Percentiles rank a stretch among this genome's conserved stretches.
phyloP scores from a whole-genome alignment of 2,113 vertebrate species.

The Corythoichthys haematopterus region DNA sequence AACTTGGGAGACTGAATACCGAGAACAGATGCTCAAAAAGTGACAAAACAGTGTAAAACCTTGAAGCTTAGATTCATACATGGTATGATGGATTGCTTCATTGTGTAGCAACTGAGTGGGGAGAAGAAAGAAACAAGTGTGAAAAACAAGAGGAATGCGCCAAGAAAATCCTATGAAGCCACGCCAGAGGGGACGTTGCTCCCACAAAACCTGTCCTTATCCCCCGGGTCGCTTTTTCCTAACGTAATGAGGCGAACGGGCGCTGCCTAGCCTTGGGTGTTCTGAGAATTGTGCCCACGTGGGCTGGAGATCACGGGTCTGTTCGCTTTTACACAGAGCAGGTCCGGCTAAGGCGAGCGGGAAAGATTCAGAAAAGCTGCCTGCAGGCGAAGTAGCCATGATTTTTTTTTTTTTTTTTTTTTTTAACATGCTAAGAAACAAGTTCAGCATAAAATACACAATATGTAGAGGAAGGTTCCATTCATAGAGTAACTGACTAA shows the following conservation, averaged over 20 bases:
- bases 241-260: constrained; percentile 55
- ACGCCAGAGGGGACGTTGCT: constrained; percentile 51
- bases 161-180: constrained; percentile 50
- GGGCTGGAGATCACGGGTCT: constrained; percentile 49
- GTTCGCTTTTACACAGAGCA: constrained; percentile 40
- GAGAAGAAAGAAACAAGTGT: constrained; percentile 40
- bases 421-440: constrained; percentile 37
- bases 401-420: too few relatives aligned
- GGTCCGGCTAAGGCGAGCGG: constrained; percentile 48
- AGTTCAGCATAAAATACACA: constrained; percentile 6
- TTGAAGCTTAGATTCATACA: constrained; percentile 36
- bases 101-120: constrained; percentile 33
- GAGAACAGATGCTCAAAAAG: constrained; percentile 23
- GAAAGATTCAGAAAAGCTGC: constrained; percentile 49
- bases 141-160: constrained; percentile 42
- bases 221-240: constrained; percentile 35
- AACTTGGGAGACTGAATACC: constrained; percentile 39
- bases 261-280: constrained; percentile 30
- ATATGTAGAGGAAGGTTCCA: too few relatives aligned
- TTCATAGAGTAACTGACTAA: too few relatives aligned
- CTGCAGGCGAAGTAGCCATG: constrained; percentile 33
- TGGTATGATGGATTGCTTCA: constrained; percentile 31
- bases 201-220: constrained; percentile 48
- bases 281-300: constrained; percentile 57
- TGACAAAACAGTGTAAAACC: constrained; percentile 26